Conservation (phyloP, 2,113 vertebrate species). For the Phyllostomus hastatus region DNA sequence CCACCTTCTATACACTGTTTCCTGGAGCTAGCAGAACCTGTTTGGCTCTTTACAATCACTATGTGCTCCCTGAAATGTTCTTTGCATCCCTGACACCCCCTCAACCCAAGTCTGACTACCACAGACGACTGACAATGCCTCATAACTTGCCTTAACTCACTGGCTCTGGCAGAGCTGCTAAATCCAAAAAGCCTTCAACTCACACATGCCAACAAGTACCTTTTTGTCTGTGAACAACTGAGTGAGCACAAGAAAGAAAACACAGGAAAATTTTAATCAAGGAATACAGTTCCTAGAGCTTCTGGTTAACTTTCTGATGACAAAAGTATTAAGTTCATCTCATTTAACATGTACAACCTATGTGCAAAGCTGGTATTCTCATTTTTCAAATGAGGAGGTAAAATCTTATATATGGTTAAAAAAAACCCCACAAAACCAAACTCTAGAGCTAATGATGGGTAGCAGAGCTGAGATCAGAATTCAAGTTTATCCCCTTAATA, state of each 20-base stretch:
- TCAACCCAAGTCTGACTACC: too few species aligned
- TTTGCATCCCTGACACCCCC: accelerated
- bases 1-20: not conserved
- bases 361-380: not conserved
- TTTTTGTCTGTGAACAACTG: not conserved
- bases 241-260: not conserved
- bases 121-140: not conserved
- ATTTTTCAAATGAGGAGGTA: not conserved
- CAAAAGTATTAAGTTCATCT: not conserved
- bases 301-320: not conserved
- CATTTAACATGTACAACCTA: not conserved
- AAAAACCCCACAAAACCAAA: too few species aligned
- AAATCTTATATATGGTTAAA: not conserved
- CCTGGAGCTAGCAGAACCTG: not conserved
- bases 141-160: too few species aligned
- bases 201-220: not conserved
- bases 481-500: not conserved
- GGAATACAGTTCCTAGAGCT: not conserved
- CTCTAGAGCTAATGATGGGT: not conserved
- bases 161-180: not conserved
- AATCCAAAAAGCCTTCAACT: not conserved
- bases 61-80: not conserved
- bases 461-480: not conserved
- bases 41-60: not conserved
- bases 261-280: not conserved